phyloP scores from a whole-genome alignment of 1,140 invertebrate genomes.

The Drosophila littoralis region DNA sequence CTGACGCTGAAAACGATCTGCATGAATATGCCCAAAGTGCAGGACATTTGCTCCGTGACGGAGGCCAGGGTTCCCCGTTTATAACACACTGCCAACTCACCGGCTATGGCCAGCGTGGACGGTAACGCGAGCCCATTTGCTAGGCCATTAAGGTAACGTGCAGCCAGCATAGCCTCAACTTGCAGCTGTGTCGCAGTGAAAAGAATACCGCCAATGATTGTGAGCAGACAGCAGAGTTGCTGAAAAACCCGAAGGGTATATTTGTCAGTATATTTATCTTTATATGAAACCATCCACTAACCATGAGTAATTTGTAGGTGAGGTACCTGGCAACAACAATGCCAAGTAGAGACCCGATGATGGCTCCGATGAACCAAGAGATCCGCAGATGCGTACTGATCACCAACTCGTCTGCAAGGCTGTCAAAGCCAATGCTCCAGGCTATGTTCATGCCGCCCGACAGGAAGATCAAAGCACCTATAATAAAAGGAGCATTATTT shows the following conservation, averaged over 20 bases:
- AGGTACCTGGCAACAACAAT: conserved; percentile 23
- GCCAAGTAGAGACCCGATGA: conserved; percentile 46
- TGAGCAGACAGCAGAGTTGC: conserved; percentile 55
- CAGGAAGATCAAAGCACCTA: conserved; percentile 63
- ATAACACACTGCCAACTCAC: conserved; percentile 61
- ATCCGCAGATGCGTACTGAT: conserved; percentile 48
- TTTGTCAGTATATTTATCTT: background rate
- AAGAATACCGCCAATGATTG: conserved; percentile 51
- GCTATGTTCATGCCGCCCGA: conserved; percentile 71
- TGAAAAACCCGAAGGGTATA: background rate
- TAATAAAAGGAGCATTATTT: background rate
- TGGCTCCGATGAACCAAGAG: conserved; percentile 63
- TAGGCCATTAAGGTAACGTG: conserved; percentile 61
- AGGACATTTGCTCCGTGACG: conserved; percentile 52
- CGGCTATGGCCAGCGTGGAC: conserved; percentile 53
- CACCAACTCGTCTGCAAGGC: conserved; percentile 21
- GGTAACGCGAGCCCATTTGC: conserved; percentile 64
- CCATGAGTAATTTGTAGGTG: conserved; percentile 57
- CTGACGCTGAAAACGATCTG: conserved; percentile 55
- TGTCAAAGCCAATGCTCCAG: conserved; percentile 68
- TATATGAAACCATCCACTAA: conserved; percentile 14
- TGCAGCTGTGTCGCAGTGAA: conserved; percentile 19
- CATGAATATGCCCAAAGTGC: conserved; percentile 59
- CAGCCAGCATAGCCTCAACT: conserved; percentile 43
- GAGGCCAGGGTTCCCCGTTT: conserved; percentile 56